Base-by-base conservation (phyloP, 1,140 invertebrate genomes). In the Cyrtorhinus lividipennis region DNA sequence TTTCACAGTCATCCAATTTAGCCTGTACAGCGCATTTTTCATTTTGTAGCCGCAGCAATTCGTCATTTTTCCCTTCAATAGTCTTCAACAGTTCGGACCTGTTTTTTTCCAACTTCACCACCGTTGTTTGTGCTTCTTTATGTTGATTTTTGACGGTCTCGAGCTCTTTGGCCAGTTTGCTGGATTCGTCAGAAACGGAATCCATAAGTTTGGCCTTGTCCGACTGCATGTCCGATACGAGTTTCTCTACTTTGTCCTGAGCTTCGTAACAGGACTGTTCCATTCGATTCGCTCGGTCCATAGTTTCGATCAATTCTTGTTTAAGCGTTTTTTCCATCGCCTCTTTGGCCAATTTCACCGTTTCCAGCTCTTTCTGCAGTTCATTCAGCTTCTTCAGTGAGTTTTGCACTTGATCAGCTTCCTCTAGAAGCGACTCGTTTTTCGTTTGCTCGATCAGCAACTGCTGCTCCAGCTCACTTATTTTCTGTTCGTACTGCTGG, bases 331-430 rank as follows among this genome's bases (percentile, higher is more conserved):
- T 59, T 62, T 65, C 64, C 20, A 48, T 53, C 23, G 57, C 61
- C 18, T 62, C 25, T 59, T 53, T 59, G 2, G 24, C 23, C 24
- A 20, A 24, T 23, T 26, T 56, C 22, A 59, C 22, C 5, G n/a
- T n/a, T 59, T 72, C 69, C 30, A 71, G 63, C 61, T 70, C 63
- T 62, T 71, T 70, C 56, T 69, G 69, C 1, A 67, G 24, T 30
- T 66, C 62, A 15, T 67, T 48, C 59, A 67, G 66, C 48, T 48
- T 56, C 68, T 81, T 79, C 65, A 80, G 78, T 1, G 75, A 68
- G 69, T 82, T 79, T 56, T 80, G 79, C n/a, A 79, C 67, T 65
- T 76, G 78, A 44, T 73, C 75, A n/a, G 72, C 74, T 46, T 80
- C 77, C 60, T 68, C 68, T 70, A 81, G 79, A 0, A 78, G 67